Evolutionary conservation across 2,888 invertebrate genomes (phyloP).

Genomic region (Clanis bilineata): DNA sequence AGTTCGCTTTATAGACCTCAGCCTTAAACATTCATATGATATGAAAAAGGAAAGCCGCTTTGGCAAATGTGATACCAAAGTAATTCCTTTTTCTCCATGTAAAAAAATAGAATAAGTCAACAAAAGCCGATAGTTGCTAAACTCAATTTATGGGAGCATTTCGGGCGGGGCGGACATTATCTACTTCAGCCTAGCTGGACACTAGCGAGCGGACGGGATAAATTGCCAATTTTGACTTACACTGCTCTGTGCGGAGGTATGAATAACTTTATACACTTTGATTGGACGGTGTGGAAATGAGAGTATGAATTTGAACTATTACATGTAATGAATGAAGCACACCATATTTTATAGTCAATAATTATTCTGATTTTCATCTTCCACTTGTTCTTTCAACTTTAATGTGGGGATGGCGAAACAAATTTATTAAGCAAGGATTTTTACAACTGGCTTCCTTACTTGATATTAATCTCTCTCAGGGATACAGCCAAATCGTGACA

Average conservation of each 20-base stretch:
- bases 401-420: too few relatives aligned
- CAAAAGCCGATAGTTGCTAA: conserved; percentile 48
- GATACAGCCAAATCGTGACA: too few relatives aligned
- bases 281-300: not conserved
- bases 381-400: too few relatives aligned
- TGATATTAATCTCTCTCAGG: too few relatives aligned
- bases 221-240: conserved; percentile 73
- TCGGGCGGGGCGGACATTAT: conserved; percentile 58
- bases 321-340: too few relatives aligned
- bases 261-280: conserved; percentile 5
- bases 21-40: not conserved
- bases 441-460: too few relatives aligned
- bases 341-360: too few relatives aligned
- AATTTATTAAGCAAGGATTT: too few relatives aligned
- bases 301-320: not conserved
- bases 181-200: conserved; percentile 44
- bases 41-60: not conserved
- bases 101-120: conserved; percentile 35
- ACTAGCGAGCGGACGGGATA: conserved; percentile 49
- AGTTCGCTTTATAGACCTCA: not conserved
- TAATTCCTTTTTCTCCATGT: conserved; percentile 27
- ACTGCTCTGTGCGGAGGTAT: conserved; percentile 1
- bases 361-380: too few relatives aligned
- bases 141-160: conserved; percentile 69
- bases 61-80: conserved; percentile 23